Percentiles rank a stretch among this genome's conserved stretches.
Evolutionary conservation across 2,113 vertebrate genomes (phyloP).

Genomic region (Helogale parvula): DNA sequence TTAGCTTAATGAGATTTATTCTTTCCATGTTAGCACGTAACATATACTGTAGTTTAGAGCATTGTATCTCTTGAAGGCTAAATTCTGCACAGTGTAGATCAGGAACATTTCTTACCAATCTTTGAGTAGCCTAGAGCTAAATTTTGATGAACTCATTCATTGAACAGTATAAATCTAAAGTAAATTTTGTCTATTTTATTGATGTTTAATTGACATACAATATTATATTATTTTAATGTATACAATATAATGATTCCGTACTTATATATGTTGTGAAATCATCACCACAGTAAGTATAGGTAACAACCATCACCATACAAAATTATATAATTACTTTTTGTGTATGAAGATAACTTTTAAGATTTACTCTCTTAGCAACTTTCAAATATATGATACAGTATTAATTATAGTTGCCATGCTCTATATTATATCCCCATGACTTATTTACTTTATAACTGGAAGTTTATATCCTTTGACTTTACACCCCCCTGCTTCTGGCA

Average conservation of each 20-base stretch:
- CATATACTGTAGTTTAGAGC: not conserved
- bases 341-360: not conserved
- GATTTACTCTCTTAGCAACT: not conserved
- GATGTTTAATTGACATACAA: not conserved
- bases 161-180: not conserved
- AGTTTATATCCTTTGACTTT: not conserved
- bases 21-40: constrained; percentile 9
- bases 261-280: not conserved
- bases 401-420: not conserved
- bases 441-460: not conserved
- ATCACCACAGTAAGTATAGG: not conserved
- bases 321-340: not conserved
- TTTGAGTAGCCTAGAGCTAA: not conserved
- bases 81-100: not conserved
- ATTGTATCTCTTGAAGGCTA: not conserved
- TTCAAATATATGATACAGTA: not conserved
- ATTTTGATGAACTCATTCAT: not conserved
- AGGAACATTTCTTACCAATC: not conserved
- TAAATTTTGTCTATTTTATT: not conserved
- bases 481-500: not conserved
- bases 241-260: not conserved
- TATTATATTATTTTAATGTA: not conserved
- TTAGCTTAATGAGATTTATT: not conserved
- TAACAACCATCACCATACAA: not conserved
- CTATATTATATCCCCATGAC: not conserved